Evolutionary conservation across 2,888 invertebrate species (phyloP).

Genomic region (Bhutanitis thaidina): DNA sequence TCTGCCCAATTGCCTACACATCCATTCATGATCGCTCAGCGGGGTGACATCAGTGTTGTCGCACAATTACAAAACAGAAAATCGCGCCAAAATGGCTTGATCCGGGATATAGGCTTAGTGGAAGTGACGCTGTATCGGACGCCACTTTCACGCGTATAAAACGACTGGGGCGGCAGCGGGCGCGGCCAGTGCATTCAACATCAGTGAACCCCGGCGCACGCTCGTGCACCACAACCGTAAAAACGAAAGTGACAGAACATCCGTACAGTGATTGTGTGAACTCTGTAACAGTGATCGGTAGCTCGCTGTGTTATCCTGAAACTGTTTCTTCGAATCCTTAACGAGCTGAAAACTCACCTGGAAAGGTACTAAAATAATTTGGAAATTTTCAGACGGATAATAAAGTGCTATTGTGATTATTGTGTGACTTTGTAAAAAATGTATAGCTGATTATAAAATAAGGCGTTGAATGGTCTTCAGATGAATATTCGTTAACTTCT

Average conservation of each 20-base stretch:
- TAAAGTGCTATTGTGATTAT: not conserved
- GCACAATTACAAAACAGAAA: constrained; percentile 62
- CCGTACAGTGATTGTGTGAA: constrained; percentile 60
- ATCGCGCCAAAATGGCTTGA: constrained; percentile 46
- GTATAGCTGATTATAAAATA: too few relatives aligned
- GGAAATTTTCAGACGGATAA: constrained; percentile 18
- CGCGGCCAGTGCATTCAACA: constrained; percentile 65
- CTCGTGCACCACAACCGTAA: constrained; percentile 36
- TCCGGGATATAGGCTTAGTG: constrained; percentile 63
- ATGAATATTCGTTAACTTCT: too few relatives aligned
- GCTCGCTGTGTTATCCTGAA: constrained; percentile 72
- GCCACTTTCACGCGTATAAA: constrained; percentile 77
- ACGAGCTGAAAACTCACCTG: constrained; percentile 51
- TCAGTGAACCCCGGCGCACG: constrained; percentile 46
- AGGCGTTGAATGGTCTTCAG: too few relatives aligned
- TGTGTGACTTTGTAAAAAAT: not conserved
- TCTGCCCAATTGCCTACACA: constrained; percentile 5
- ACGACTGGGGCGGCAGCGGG: constrained; percentile 52
- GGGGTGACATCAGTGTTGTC: constrained; percentile 47
- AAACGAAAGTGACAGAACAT: constrained; percentile 67
- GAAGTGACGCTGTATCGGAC: constrained; percentile 46
- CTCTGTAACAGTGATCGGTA: constrained; percentile 73
- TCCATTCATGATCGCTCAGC: constrained; percentile 25
- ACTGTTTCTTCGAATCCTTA: constrained; percentile 52
- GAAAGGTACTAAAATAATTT: constrained; percentile 57